These are phyloP conservation scores for Colossoma macropomum DNA, from an alignment of 2,113 vertebrate species.

Conservation along the genomic window DNA sequence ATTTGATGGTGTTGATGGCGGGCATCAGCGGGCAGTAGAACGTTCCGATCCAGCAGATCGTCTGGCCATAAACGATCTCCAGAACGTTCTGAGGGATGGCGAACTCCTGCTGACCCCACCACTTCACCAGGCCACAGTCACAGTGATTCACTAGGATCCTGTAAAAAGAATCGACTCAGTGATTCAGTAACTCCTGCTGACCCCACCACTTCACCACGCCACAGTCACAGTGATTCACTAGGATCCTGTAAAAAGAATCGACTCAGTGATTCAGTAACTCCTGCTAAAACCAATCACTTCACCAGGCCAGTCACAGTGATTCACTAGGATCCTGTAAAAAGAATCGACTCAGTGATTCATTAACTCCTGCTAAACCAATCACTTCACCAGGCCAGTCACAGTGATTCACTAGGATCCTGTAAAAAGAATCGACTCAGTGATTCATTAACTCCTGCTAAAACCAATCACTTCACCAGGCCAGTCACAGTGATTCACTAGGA, in stretches of 20 bases:
- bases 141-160: constrained; percentile 88
- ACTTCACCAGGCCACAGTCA: constrained; percentile 78
- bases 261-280: background rate
- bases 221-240: constrained; percentile 84
- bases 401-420: constrained; percentile 83
- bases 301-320: background rate
- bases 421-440: background rate
- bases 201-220: constrained; percentile 83
- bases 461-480: constrained; percentile 76
- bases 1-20: constrained; percentile 90
- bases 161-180: constrained; percentile 8
- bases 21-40: constrained; percentile 95
- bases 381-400: constrained; percentile 63
- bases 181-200: constrained; percentile 47
- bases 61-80: constrained; percentile 94
- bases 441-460: constrained; percentile 49
- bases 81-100: constrained; percentile 91
- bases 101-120: constrained; percentile 90
- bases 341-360: background rate
- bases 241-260: constrained; percentile 73
- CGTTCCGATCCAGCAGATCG: constrained; percentile 96
- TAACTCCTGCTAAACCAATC: constrained; percentile 78
- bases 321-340: constrained; percentile 68
- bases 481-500: background rate
- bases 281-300: constrained; percentile 82